Evolutionary conservation across 2,888 invertebrate species (phyloP).

Genomic region (Chrysomela aeneicollis): DNA sequence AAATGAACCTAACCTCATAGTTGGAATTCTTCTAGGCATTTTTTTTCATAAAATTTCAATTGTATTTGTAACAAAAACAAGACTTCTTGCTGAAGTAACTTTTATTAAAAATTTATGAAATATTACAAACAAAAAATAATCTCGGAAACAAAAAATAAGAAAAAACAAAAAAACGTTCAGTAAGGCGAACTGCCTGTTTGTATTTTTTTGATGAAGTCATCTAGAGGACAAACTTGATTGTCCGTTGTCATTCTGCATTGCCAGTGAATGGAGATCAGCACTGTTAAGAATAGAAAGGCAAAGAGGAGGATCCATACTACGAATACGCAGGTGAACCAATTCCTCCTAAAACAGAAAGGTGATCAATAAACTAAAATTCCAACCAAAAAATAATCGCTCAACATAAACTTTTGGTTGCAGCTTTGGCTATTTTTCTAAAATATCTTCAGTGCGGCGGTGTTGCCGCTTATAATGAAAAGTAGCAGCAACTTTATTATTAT

Average conservation of each 20-base stretch:
- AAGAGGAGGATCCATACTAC: slow-evolving; percentile 18
- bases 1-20: no score
- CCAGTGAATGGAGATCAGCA: slow-evolving; percentile 35
- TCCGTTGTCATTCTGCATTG: slow-evolving; percentile 41
- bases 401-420: no score
- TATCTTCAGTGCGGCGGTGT: no score
- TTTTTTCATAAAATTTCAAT: no score
- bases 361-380: no score
- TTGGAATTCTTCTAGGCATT: no score
- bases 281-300: slow-evolving; percentile 21
- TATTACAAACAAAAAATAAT: slow-evolving; percentile 24
- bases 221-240: slow-evolving; percentile 40
- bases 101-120: slow-evolving; percentile 30
- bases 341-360: slow-evolving; percentile 22
- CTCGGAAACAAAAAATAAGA: slow-evolving; percentile 22
- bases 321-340: slow-evolving; percentile 17
- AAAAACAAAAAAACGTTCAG: slow-evolving; percentile 30
- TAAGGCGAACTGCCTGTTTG: slow-evolving; percentile 42
- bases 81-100: slow-evolving; percentile 17
- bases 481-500: no score
- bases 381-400: no score
- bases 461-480: no score
- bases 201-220: slow-evolving; percentile 39
- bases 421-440: no score
- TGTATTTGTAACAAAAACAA: slow-evolving; percentile 8